Evolutionary conservation across 30 jellyfish, hydroid and myxozoan genomes (phyloP), one percentile per base, ranked within the genome.

Genomic region (Aurelia sp.): DNA sequence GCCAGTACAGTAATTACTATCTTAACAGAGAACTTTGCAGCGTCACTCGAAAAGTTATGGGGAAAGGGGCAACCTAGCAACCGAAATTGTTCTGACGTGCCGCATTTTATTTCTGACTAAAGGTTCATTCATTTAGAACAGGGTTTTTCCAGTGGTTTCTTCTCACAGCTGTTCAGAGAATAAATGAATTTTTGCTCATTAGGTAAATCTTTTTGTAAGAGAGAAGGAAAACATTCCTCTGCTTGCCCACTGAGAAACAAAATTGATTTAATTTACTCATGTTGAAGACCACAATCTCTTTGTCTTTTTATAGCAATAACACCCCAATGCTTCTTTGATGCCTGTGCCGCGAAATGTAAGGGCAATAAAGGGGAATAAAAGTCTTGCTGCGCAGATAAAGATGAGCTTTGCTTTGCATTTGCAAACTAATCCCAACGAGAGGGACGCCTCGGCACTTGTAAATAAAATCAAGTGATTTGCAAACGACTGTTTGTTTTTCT

Each of bases 191-290:
- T 55, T 64, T 33, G 76, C 79, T 62, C 79, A 64, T 78, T 64
- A 22, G 89, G 79, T 66, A 11, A 31, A 53, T 78, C 71, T 5
- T 27, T n/a, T 40, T 78, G 79, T 17, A 62, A 53, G 73, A 41
- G 89, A 20, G 76, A 78, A 47, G 60, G 89, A 69, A 63, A 62
- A 41, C 71, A 13, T 40, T 58, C 30, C 89, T 16, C 71, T 21
- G 79, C 41, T 48, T n/a, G 76, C 80, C 89, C 61, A 52, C 89
- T 78, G 89, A 31, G 89, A 62, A 62, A 4, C 11, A 40, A 57
- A 78, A 41, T 35, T 23, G 89, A 64, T 48, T 78, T 78, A 41
- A 62, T 62, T 78, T 78, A 30, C 66, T 35, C 66, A 76, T 13
- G 63, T 59, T 40, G 50, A 76, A 76, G 66, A 18, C 73, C n/a